Conservation (phyloP, 2,113 vertebrate species). For the Balaeniceps rex region DNA sequence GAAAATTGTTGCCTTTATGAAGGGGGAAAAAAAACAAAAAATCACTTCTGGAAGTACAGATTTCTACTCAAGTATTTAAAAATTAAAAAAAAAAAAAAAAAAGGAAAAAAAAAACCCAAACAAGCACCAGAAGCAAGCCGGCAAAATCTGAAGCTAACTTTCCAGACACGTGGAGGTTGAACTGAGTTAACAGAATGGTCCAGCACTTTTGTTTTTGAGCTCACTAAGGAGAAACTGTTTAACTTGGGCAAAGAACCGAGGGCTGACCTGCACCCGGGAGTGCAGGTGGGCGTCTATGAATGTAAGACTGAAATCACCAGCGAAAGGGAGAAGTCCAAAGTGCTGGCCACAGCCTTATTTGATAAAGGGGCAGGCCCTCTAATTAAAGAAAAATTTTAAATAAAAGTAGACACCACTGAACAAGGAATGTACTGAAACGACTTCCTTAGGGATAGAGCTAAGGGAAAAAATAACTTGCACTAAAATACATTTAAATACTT, state of each 20-base stretch:
- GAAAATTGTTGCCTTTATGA: constrained; percentile 48
- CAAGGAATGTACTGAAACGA: constrained; percentile 99
- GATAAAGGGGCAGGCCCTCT: constrained; percentile 96
- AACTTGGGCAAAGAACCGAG: constrained; percentile 71
- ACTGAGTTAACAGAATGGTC: constrained; percentile 59
- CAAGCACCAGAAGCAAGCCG: constrained; percentile 45
- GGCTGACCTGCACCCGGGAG: constrained; percentile 66
- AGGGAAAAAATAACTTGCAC: constrained; percentile 98
- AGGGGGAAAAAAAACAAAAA: not conserved
- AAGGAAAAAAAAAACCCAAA: not conserved
- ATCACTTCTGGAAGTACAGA: constrained; percentile 51
- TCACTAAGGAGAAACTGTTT: constrained; percentile 75
- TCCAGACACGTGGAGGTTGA: not conserved
- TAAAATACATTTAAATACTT: constrained; percentile 97
- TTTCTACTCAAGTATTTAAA: constrained; percentile 5
- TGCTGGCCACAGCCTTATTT: constrained; percentile 95
- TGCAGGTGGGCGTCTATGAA: constrained; percentile 77
- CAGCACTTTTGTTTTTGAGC: constrained; percentile 78
- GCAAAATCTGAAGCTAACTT: not conserved
- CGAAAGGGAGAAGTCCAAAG: constrained; percentile 91
- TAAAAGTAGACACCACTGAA: constrained; percentile 99
- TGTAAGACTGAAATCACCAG: constrained; percentile 95
- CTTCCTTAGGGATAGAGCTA: constrained; percentile 94
- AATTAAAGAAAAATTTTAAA: constrained; percentile 79
- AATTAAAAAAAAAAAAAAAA: not conserved